Evolutionary conservation across 2,113 vertebrate species (phyloP).

Genomic region (Eurypyga helias): DNA sequence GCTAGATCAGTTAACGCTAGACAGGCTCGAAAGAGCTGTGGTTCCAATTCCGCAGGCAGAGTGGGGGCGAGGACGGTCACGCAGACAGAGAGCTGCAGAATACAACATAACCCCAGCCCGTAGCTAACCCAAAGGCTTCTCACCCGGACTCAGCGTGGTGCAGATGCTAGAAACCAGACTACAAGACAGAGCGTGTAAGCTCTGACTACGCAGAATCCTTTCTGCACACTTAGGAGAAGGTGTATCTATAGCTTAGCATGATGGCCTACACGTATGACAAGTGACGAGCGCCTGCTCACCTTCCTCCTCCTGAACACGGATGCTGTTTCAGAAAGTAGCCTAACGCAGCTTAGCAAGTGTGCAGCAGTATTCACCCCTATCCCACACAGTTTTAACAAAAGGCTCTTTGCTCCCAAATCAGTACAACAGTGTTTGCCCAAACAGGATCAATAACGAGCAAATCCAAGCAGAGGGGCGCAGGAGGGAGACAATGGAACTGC

Average conservation of each 20-base stretch:
- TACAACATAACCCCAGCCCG: neutral
- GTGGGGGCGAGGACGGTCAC: neutral
- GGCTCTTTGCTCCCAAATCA: neutral
- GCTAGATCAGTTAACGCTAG: constrained; percentile 7
- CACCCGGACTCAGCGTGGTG: neutral
- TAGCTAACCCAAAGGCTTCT: neutral
- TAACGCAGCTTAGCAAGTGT: neutral
- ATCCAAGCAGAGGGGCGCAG: neutral
- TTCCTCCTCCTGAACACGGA: neutral
- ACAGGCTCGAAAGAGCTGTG: neutral
- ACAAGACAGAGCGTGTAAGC: neutral
- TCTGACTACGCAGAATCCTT: neutral
- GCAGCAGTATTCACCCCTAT: neutral
- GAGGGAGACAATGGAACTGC: constrained; percentile 42
- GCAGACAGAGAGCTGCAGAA: neutral
- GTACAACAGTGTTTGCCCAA: neutral
- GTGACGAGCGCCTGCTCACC: neutral
- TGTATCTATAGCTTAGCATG: neutral
- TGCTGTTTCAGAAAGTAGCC: neutral
- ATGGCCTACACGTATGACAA: neutral
- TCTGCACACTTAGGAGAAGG: neutral
- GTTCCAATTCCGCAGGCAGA: neutral
- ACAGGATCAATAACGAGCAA: neutral
- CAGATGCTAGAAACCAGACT: neutral
- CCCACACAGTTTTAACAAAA: neutral